Percentiles rank a stretch among this genome's conserved stretches.
Conservation (phyloP, 2,113 vertebrate species). For the Microcebus jonahi region DNA sequence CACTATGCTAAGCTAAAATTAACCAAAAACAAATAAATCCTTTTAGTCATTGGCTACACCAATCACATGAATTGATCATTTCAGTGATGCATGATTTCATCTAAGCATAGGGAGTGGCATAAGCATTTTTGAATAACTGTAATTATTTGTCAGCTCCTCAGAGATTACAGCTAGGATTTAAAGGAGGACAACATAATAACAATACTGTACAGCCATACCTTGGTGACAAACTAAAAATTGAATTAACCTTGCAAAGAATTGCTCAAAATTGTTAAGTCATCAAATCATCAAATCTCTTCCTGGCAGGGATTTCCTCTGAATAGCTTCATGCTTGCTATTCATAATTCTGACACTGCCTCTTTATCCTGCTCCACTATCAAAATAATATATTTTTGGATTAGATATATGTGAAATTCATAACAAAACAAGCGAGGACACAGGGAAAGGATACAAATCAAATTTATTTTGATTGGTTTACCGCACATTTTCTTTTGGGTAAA, state of each 20-base stretch:
- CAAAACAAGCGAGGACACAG: background rate
- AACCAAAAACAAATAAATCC: background rate
- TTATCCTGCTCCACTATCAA: background rate
- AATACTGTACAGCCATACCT: background rate
- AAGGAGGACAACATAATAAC: background rate
- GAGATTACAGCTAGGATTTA: background rate
- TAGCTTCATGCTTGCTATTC: background rate
- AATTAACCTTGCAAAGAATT: constrained; percentile 22
- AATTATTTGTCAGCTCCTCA: background rate
- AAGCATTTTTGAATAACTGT: constrained; percentile 15
- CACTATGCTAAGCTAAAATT: background rate
- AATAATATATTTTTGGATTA: background rate
- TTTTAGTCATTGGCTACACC: background rate
- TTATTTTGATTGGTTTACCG: background rate
- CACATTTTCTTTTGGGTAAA: background rate
- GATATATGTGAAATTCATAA: background rate
- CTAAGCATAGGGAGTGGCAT: background rate
- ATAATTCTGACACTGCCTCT: background rate
- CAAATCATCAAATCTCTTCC: background rate
- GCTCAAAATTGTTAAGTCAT: background rate
- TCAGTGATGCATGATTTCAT: background rate
- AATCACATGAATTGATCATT: background rate
- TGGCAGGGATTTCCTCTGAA: background rate
- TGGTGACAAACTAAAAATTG: background rate
- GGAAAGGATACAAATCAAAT: background rate